phyloP scores from a whole-genome alignment of 2,113 vertebrate species.

The Cinclus cinclus region DNA sequence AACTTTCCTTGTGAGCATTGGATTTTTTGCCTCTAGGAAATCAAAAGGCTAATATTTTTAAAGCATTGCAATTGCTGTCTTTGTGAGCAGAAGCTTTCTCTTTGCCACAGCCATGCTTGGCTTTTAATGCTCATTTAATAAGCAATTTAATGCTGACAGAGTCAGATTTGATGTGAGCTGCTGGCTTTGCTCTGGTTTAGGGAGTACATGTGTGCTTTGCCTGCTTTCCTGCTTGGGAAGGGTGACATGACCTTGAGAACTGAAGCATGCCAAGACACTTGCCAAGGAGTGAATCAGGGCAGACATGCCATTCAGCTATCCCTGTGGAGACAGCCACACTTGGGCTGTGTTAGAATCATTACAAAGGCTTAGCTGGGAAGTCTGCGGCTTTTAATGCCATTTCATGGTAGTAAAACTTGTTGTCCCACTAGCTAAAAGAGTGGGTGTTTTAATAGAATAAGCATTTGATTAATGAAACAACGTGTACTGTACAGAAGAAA shows the following conservation, averaged over 20 bases:
- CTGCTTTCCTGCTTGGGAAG: background rate
- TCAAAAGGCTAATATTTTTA: background rate
- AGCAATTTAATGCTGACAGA: background rate
- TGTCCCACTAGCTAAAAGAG: slow-evolving; percentile 50
- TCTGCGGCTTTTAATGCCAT: slow-evolving; percentile 66
- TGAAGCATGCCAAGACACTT: background rate
- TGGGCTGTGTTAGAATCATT: slow-evolving; percentile 48
- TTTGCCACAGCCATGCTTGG: background rate
- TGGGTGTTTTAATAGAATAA: slow-evolving; percentile 71
- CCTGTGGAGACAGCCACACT: slow-evolving; percentile 22
- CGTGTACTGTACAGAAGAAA: slow-evolving; percentile 66
- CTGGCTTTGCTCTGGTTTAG: background rate
- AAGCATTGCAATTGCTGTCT: background rate
- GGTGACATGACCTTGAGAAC: background rate
- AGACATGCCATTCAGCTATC: background rate
- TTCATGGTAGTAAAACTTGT: slow-evolving; percentile 66
- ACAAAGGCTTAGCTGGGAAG: slow-evolving; percentile 52
- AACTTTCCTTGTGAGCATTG: background rate
- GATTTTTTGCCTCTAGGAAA: background rate
- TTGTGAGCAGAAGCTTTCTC: background rate
- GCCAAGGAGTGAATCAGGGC: background rate
- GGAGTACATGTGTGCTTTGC: background rate
- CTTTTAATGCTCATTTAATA: background rate
- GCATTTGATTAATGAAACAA: slow-evolving; percentile 74
- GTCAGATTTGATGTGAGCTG: background rate